Base-by-base conservation (phyloP, 2,888 invertebrate species). In the Frankliniella fusca region DNA sequence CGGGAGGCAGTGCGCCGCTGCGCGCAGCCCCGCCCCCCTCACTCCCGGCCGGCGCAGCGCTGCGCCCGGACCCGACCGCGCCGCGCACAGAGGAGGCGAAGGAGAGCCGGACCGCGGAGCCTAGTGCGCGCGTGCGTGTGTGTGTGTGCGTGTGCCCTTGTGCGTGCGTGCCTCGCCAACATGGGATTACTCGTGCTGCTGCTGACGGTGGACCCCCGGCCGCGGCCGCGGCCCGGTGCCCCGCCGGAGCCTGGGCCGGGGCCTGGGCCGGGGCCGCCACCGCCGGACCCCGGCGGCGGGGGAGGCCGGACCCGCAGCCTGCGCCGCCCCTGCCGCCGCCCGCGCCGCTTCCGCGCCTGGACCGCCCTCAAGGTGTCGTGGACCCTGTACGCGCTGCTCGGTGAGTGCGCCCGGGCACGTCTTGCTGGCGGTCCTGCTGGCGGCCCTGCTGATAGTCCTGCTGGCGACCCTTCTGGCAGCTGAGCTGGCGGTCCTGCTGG, bases 381-480 rank as follows among this genome's bases (percentile, higher is more conserved):
- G 70, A 23, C 23, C n/a, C 70, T 70, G 70, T 23, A 70, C 70
- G 20, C 23, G 9, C 70, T 70, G 70, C 54, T 15, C 54, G 70
- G 23, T 70, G 70, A 70, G 70, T 23, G 23, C n/a, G 11, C 65
- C 65, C 65, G 65, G 15, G 7, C 65, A 11, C 65, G 65, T 20
- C 50, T 11, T 7, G 65, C 15, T 65, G 65, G 23, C 81, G 80
- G 76, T 80, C 65, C 83, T 83, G 2, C 65, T 83, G 20, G 10
- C n/a, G 65, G 18, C 18, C 18, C 65, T n/a, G n/a, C 65, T 18
- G 20, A 7, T 65, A 54, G 54, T 2, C 54, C 54, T 54, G 54
- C 54, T 54, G 54, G 50, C 12, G 9, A 12, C 50, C 50, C n/a
- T n/a, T n/a, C n/a, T n/a, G n/a, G n/a, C n/a, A n/a, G n/a, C n/a